Evolutionary conservation across 2,113 vertebrate genomes (phyloP), one percentile per base, ranked within the genome.

Genomic region (Gila orcuttii): DNA sequence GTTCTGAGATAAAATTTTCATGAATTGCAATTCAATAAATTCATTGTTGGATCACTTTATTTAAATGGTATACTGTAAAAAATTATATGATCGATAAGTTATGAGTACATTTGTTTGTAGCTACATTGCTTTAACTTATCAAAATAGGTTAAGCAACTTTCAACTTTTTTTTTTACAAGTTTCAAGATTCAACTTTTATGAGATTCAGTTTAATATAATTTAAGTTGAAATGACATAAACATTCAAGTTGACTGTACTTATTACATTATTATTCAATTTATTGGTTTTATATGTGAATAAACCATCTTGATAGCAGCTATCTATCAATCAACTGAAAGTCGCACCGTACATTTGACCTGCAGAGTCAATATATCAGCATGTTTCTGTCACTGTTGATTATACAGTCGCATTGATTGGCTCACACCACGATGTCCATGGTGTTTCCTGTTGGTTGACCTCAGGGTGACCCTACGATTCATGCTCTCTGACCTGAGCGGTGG

Each of bases 321-420:
- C 42, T 17, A 47, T 77, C 47, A 19, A 50, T 50, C 23, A 33
- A 17, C 8, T 25, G 74, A 77, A 28, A 64, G 9, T 1, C 19
- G 23, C 36, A 19, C 36, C 17, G 13, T 19, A 80, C 45, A 45
- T 11, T 10, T 10, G 36, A 55, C 47, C 55, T 21, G 25, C 4
- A 10, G 45, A 77, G 25, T 77, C 45, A 55, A 80, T 45, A 80
- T 36, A 80, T 80, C 57, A 45, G 78, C 57, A 28, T 45, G 57
- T 80, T 64, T 80, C 78, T 64, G 57, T 80, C 57, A 80, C 57
- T 45, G 55, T 25, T 10, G 31, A 64, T 80, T 28, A 77, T 55
- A 21, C 45, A 2, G 28, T 50, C 23, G n/a, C 71, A 36, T 36
- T 78, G 75, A 78, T 17, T 33, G 50, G 50, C 25, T 77, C 75